Conservation (phyloP, 2,113 vertebrate genomes). For the Larimichthys crocea region DNA sequence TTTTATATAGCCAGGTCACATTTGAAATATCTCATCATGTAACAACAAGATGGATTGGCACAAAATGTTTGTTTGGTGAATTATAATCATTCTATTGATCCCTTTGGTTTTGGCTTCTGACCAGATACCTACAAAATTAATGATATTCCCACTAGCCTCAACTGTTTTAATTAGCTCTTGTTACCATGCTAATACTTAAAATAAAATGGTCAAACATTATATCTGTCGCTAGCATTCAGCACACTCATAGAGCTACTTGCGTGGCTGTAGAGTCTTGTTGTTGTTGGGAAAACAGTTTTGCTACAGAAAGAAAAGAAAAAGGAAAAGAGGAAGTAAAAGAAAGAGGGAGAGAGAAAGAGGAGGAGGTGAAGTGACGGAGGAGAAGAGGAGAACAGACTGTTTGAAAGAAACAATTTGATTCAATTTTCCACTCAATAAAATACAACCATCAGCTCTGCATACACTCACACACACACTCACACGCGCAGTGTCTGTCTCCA, state of each 20-base stretch:
- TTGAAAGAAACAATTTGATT: constrained; percentile 99
- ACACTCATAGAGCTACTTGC: neutral
- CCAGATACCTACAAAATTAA: neutral
- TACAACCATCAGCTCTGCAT: constrained; percentile 92
- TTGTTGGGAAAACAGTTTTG: neutral
- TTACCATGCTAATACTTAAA: neutral
- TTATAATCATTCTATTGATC: neutral
- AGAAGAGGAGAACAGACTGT: constrained; percentile 80
- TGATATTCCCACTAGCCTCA: neutral
- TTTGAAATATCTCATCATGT: too few species aligned
- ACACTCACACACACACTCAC: constrained; percentile 34
- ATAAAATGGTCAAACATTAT: neutral
- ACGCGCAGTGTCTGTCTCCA: constrained; percentile 67
- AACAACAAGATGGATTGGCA: neutral
- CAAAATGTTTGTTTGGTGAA: neutral
- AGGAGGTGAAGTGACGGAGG: constrained; percentile 35
- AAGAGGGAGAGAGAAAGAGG: neutral
- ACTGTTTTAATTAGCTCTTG: neutral
- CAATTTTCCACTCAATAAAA: constrained; percentile 99
- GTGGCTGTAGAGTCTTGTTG: neutral
- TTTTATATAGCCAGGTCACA: too few species aligned
- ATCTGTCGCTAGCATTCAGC: neutral
- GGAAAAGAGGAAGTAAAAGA: neutral
- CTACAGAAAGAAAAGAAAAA: neutral
- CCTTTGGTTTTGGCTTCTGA: neutral